Base-by-base conservation (phyloP, 2,888 invertebrate species). In the Pheosia gnoma region DNA sequence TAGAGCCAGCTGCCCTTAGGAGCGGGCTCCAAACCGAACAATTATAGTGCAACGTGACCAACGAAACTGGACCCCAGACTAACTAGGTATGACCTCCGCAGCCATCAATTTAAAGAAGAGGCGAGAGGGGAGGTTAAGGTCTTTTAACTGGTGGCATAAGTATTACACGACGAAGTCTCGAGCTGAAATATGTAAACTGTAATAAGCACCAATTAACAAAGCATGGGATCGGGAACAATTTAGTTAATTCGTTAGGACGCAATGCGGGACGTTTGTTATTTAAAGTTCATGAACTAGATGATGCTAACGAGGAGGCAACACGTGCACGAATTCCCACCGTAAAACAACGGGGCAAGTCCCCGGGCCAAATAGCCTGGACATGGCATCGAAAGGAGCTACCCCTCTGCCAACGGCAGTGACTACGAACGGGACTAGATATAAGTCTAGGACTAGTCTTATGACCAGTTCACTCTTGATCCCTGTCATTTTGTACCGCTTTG, bases 201-300 rank as follows among this genome's bases (percentile, higher is more conserved):
- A 91, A 92, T 91, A 87, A 91, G 85, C 80, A 85, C 80, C 89
- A 93, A 93, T 93, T 93, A 93, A 90, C 85, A 83, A 88, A 87
- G 85, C 86, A 83, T 86, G 88, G 84, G 89, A 90, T 86, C 76
- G 84, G 77, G 87, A 81, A 83, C 85, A 82, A 82, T 79, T 86
- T 82, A 80, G 79, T 84, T 81, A 79, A 84, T 86, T 84, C 80
- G 78, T 75, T 81, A 71, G 74, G 74, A 82, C 81, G 78, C 58
- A 59, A 71, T 76, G 71, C 73, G 71, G 74, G 74, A 77, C 74
- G 76, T 79, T 69, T 71, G 77, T 74, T 72, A 65, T 65, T 64
- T 61, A 68, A 75, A 72, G 71, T 77, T 74, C 55, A 47, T 56
- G 45, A 62, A 54, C 41, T 58, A 60, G 63, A 70, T 67, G 67